phyloP scores from a whole-genome alignment of 2,797 vertebrate genomes.

The Enteromius viviparus region DNA sequence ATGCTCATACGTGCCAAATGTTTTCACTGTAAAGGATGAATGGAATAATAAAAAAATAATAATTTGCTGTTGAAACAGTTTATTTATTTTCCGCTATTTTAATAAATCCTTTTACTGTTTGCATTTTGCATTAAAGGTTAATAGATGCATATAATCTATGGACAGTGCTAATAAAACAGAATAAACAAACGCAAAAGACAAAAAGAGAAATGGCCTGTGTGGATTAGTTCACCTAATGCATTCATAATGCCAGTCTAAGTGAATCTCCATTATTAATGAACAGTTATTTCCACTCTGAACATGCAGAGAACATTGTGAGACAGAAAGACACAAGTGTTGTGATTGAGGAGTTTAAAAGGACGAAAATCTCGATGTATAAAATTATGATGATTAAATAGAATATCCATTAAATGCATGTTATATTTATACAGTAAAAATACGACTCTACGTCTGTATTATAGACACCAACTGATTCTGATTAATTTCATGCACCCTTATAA shows the following conservation, averaged over 20 bases:
- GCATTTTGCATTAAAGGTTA: not conserved
- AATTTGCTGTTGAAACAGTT: not conserved
- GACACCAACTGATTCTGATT: not conserved
- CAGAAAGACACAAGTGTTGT: not conserved
- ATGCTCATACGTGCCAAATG: constrained; percentile 1
- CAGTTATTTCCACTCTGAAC: not conserved
- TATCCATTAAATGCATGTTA: not conserved
- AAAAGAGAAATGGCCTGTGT: not conserved
- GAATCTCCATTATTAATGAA: constrained; percentile 9
- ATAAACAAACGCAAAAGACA: not conserved
- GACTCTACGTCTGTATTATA: not conserved
- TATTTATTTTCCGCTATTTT: not conserved
- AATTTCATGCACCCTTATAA: no score
- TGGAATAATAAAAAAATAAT: not conserved
- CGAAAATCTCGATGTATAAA: not conserved
- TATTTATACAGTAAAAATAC: not conserved
- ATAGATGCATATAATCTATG: not conserved
- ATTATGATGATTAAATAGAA: not conserved
- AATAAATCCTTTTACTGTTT: not conserved
- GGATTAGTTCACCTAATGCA: not conserved
- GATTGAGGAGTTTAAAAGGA: no score
- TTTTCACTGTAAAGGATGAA: not conserved
- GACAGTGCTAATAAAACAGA: not conserved
- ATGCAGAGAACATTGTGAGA: not conserved
- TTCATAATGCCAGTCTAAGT: not conserved